A percentile compares a stretch with the other conserved stretches of the same genome.
phyloP scores from a whole-genome alignment of 2,797 vertebrate species.

The Galago senegalensis region DNA sequence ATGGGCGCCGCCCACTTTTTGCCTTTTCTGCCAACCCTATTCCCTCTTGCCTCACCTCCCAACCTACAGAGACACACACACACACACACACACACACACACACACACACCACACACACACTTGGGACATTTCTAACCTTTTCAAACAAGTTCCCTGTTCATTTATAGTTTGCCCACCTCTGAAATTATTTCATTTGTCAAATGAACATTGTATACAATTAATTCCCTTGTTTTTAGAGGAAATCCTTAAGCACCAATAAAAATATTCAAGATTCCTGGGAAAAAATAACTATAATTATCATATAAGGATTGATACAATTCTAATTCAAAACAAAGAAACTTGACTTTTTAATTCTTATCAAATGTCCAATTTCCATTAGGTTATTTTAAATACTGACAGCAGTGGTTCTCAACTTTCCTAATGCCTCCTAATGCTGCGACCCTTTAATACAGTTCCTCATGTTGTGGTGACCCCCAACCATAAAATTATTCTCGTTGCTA shows the following conservation, averaged over 20 bases:
- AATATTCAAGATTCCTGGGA: slow-evolving; percentile 11
- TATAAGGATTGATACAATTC: not conserved
- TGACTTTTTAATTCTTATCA: slow-evolving; percentile 35
- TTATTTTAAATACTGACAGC: not conserved
- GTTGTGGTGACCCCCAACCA: too few relatives aligned
- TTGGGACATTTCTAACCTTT: not conserved
- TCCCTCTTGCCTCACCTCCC: not conserved
- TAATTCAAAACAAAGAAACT: slow-evolving; percentile 21
- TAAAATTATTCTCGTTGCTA: too few relatives aligned
- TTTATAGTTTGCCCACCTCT: not conserved
- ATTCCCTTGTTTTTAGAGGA: not conserved
- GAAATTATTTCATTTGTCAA: slow-evolving; percentile 20
- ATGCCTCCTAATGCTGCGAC: too few relatives aligned
- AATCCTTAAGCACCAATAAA: slow-evolving; percentile 54
- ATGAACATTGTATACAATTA: slow-evolving; percentile 4
- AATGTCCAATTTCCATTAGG: not conserved
- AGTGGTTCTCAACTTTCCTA: not conserved
- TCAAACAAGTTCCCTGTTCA: not conserved
- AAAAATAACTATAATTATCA: slow-evolving; percentile 12
- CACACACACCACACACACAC: not conserved
- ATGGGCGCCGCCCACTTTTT: not conserved
- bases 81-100: not conserved
- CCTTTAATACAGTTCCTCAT: too few relatives aligned
- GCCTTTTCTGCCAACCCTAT: not conserved
- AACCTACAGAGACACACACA: not conserved